Percentiles rank a stretch among this genome's conserved stretches.
Conservation (phyloP, 1,140 invertebrate species). For the Drosophila triauraria region DNA sequence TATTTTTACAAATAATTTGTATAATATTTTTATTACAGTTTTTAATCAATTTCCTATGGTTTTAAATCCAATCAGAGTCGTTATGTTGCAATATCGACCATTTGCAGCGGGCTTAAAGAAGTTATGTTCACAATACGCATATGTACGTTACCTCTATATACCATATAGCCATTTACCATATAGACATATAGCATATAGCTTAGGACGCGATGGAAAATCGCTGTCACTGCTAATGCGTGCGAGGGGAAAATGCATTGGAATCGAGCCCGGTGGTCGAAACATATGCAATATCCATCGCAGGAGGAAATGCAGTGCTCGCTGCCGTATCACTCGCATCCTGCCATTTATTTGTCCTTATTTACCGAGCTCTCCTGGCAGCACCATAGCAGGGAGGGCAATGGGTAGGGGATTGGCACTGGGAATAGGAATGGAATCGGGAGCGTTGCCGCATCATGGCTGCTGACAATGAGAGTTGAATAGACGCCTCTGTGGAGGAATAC, state of each 20-base stretch:
- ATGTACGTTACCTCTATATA: not conserved
- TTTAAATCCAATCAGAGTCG: not conserved
- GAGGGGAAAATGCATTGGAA: conserved; percentile 30
- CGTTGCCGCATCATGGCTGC: conserved; percentile 77
- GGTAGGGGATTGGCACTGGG: not conserved
- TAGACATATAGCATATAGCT: conserved; percentile 9
- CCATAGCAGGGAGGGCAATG: conserved; percentile 16
- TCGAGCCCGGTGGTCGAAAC: conserved; percentile 45
- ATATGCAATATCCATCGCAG: conserved; percentile 45
- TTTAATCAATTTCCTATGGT: not conserved
- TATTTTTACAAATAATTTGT: too few species aligned
- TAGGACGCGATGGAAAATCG: conserved; percentile 39
- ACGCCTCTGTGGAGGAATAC: conserved; percentile 23
- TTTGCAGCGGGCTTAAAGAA: conserved; percentile 9
- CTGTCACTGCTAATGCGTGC: conserved; percentile 24
- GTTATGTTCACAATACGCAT: conserved; percentile 15
- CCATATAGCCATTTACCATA: not conserved
- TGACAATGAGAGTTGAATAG: conserved; percentile 74
- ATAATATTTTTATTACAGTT: not conserved
- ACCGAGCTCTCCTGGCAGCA: conserved; percentile 44
- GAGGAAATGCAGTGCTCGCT: conserved; percentile 46
- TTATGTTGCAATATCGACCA: conserved; percentile 20
- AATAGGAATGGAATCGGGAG: conserved; percentile 25
- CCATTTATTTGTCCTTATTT: conserved; percentile 75
- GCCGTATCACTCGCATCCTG: conserved; percentile 70